Conservation (phyloP, 2,113 vertebrate species). For the Rostratula benghalensis region DNA sequence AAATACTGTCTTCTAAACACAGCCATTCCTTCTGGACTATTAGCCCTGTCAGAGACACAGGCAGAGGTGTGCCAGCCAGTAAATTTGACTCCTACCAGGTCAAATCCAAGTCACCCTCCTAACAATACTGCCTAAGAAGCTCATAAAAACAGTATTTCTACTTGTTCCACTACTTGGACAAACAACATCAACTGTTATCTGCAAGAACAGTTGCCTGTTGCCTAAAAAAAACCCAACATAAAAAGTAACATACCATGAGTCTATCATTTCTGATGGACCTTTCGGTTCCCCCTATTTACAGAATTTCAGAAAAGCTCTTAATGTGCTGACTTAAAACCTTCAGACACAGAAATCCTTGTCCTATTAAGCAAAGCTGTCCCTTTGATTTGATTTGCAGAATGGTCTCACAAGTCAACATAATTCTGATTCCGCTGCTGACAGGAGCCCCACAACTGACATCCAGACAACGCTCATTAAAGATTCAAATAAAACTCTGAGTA, state of each 20-base stretch:
- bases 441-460: not conserved
- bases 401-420: not conserved
- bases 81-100: not conserved
- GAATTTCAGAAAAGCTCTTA: not conserved
- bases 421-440: not conserved
- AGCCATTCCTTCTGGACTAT: not conserved
- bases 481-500: not conserved
- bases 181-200: not conserved
- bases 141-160: not conserved
- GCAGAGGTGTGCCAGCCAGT: not conserved
- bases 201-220: not conserved
- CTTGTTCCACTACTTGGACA: not conserved
- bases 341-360: not conserved
- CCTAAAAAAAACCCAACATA: not conserved
- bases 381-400: slow-evolving; percentile 23
- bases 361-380: not conserved
- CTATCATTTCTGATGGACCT: not conserved
- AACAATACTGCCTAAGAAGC: not conserved
- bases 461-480: not conserved
- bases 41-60: not conserved
- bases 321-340: not conserved
- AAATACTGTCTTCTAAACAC: not conserved
- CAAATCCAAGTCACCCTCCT: not conserved
- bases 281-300: not conserved
- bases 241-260: not conserved